Conservation (phyloP, 1,140 invertebrate genomes). For the Drosophila hydei region DNA sequence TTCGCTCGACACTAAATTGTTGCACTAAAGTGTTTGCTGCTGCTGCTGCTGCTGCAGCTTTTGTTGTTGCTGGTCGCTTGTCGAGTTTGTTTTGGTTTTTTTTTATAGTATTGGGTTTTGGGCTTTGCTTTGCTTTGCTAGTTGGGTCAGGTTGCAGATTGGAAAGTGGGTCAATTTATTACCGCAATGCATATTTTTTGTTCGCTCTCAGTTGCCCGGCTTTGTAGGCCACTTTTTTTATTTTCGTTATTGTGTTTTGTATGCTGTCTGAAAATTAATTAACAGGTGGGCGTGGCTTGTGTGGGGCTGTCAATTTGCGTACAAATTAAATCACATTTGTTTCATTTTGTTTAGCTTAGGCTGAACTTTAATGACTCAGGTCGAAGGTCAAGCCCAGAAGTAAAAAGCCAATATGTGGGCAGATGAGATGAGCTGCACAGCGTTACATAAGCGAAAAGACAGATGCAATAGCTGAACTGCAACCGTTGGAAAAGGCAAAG, state of each 20-base stretch:
- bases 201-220: conserved; percentile 41
- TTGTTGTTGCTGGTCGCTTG: conserved; percentile 73
- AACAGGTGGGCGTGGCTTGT: conserved; percentile 40
- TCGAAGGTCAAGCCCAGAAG: conserved; percentile 61
- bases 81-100: conserved; percentile 70
- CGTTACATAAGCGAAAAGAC: conserved; percentile 57
- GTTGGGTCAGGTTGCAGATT: conserved; percentile 83
- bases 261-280: conserved; percentile 65
- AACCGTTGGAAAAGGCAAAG: conserved; percentile 21
- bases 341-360: conserved; percentile 6
- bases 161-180: conserved; percentile 82
- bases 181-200: conserved; percentile 65
- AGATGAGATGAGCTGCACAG: conserved; percentile 57
- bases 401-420: conserved; percentile 49
- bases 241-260: conserved; percentile 4
- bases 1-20: conserved; percentile 79
- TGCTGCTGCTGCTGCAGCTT: conserved; percentile 31
- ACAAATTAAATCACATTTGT: conserved; percentile 59
- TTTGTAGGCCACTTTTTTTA: conserved; percentile 39
- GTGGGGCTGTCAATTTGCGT: conserved; percentile 49
- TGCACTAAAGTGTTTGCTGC: conserved; percentile 77
- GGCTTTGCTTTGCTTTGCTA: conserved; percentile 64
- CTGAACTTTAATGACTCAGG: conserved; percentile 3
- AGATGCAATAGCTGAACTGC: conserved; percentile 5
- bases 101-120: conserved; percentile 45